Conservation (phyloP, 2,113 vertebrate genomes). For the Gulo gulo region DNA sequence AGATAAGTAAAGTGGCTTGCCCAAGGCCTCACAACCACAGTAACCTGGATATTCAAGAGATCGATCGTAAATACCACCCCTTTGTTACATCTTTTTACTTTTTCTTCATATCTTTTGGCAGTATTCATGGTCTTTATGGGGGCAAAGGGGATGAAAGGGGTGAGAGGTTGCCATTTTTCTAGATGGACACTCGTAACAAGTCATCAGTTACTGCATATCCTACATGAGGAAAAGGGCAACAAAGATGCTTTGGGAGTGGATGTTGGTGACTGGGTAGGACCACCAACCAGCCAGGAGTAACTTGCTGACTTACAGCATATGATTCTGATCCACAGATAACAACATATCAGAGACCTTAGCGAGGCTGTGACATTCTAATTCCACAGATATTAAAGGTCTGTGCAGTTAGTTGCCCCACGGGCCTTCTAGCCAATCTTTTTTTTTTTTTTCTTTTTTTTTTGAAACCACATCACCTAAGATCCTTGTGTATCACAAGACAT, state of each 20-base stretch:
- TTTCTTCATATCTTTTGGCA: neutral
- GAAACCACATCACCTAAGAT: neutral
- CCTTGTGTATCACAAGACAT: neutral
- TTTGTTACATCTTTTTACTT: neutral
- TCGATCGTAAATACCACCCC: neutral
- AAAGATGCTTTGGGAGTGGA: neutral
- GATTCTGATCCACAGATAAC: neutral
- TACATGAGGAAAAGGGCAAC: neutral
- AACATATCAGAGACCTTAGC: neutral
- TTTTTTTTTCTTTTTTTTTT: neutral
- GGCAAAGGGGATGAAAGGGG: neutral
- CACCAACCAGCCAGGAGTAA: neutral
- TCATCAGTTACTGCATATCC: neutral
- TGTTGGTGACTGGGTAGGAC: too few species aligned
- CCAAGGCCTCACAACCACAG: neutral
- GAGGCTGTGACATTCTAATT: neutral
- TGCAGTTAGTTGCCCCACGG: neutral
- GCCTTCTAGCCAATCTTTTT: neutral
- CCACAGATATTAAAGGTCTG: neutral
- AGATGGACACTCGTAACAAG: neutral
- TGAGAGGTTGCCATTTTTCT: neutral
- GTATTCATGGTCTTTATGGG: neutral
- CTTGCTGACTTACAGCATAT: neutral
- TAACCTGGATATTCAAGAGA: neutral
- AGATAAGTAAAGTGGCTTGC: neutral